These are phyloP conservation scores for Pocillopora verrucosa DNA, from an alignment of 64 coral and sea anemone species.

Conservation along the genomic window DNA sequence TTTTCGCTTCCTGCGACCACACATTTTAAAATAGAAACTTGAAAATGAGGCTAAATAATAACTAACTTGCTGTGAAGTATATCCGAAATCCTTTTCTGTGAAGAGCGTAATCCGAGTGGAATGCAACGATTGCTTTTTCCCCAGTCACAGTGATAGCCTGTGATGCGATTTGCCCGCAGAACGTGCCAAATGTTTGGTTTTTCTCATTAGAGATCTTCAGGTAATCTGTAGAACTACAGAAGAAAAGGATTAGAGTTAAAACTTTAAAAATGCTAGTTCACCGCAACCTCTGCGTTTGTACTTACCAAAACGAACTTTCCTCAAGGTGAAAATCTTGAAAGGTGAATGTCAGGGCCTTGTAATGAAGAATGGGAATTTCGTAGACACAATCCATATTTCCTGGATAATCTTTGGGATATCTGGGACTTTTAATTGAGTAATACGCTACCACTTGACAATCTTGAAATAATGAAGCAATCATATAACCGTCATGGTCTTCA, in stretches of 20 bases:
- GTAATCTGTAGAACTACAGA: background rate
- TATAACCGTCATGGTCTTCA: background rate
- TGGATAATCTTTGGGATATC: background rate
- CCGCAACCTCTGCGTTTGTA: background rate
- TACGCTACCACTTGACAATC: background rate
- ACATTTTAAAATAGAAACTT: too few species aligned
- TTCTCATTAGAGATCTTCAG: constrained; percentile 1
- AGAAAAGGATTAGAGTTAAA: background rate
- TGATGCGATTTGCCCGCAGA: background rate
- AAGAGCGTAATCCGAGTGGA: background rate
- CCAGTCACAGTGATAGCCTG: background rate
- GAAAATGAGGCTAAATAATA: too few species aligned
- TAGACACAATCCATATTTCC: background rate
- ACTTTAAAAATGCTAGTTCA: background rate
- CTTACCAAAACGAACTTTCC: background rate
- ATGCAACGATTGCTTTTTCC: background rate
- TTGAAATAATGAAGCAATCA: background rate
- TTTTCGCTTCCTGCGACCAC: too few species aligned
- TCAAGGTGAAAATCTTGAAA: background rate
- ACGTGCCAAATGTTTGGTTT: background rate
- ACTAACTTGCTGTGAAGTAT: background rate
- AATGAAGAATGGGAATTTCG: background rate
- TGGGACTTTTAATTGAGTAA: background rate
- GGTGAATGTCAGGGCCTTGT: background rate
- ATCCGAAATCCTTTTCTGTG: background rate